Evolutionary conservation across 2,797 vertebrate genomes (phyloP), one percentile per base, ranked within the genome.

Genomic region (Morelia viridis): DNA sequence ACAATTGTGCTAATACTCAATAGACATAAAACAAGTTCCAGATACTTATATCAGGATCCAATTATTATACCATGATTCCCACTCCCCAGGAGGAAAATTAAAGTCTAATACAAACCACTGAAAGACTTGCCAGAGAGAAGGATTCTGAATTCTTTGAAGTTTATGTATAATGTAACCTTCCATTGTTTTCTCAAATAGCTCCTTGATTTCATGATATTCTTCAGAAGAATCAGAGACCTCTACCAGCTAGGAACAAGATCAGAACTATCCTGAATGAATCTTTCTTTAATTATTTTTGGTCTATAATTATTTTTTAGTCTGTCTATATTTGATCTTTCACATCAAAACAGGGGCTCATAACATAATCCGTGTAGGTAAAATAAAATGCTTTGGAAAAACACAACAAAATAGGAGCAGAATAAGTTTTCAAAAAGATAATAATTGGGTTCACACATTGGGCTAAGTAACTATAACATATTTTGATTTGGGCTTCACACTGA

Each of bases 121-220:
- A 96, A 98, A 98, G 87, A 96, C 91, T 90, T 98, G 98, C 99
- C 98, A 98, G 11, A 99, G 97, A 1, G 89, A 90, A 64, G 94
- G 97, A 95, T 99, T 99, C 95, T 96, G 96, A 93, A 98, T 97
- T 83, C 98, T 97, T 76, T 97, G 95, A 0, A 99, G 97, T 87
- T 92, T 94, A 28, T 2, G 0, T 28, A 98, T 95, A 46, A 85
- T 91, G 60, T 94, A 98, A 83, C 96, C 96, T 19, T 28, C 94
- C 96, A 98, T 95, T 10, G 98, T 98, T 91, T 94, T 94, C 62
- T 76, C 87, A 96, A 98, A 98, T 0, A 98, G 94, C n/a, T 85
- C 53, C 93, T 97, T 64, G 0, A 97, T 94, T 88, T 95, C 92
- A 62, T 92, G 93, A 89, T 95, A 96, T 91, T 98, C 98, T 0